Percentiles rank a stretch among this genome's conserved stretches.
These are phyloP conservation scores for Tiliacea aurago DNA, from an alignment of 2,888 invertebrate genomes.

Conservation along the genomic window DNA sequence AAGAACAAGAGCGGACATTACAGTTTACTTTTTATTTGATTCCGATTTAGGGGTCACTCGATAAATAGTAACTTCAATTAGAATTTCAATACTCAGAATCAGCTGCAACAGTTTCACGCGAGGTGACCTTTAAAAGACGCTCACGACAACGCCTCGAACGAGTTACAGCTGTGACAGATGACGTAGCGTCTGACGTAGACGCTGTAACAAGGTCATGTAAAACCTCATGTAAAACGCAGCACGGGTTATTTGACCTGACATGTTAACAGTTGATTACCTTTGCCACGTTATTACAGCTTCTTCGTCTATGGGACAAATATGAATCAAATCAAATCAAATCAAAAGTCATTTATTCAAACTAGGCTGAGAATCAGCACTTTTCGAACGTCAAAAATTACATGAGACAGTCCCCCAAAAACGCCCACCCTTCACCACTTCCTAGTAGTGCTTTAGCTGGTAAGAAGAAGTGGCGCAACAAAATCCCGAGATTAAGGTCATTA, in stretches of 20 bases:
- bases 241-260: constrained; percentile 38
- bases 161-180: constrained; percentile 42
- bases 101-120: constrained; percentile 40
- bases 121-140: constrained; percentile 56
- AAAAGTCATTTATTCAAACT: too few relatives aligned
- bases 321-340: too few relatives aligned
- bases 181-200: constrained; percentile 51
- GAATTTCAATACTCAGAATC: constrained; percentile 18
- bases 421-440: too few relatives aligned
- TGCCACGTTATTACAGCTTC: constrained; percentile 23
- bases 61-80: constrained; percentile 9
- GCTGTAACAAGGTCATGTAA: constrained; percentile 59
- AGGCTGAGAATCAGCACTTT: too few relatives aligned
- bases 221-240: constrained; percentile 12
- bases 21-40: constrained; percentile 22
- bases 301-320: not conserved
- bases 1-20: constrained; percentile 10
- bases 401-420: too few relatives aligned
- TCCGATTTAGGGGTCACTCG: not conserved
- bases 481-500: constrained; percentile 12
- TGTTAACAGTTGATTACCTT: constrained; percentile 29
- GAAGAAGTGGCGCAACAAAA: too few relatives aligned
- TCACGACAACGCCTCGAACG: constrained; percentile 36
- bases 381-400: too few relatives aligned
- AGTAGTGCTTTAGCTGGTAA: too few relatives aligned